phyloP scores from a whole-genome alignment of 2,888 invertebrate species.

The Pristionchus exspectatus region DNA sequence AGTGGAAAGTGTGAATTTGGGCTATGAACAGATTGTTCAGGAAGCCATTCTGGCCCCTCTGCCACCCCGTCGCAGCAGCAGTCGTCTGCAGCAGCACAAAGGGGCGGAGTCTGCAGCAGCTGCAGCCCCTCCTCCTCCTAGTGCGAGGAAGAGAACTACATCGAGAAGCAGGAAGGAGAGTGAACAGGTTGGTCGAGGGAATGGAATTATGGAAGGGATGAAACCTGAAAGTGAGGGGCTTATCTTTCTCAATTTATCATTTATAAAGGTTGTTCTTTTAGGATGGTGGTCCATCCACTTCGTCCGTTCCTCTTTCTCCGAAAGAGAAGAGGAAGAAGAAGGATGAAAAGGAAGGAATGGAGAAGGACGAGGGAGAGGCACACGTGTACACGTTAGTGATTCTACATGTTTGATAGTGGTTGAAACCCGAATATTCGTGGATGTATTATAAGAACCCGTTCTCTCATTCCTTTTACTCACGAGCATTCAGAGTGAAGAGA shows the following conservation, averaged over 20 bases:
- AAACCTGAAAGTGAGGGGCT: not conserved
- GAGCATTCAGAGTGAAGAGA: not conserved
- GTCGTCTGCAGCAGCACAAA: not conserved
- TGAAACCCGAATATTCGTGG: not conserved
- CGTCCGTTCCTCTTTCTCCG: not conserved
- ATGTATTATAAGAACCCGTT: too few relatives aligned
- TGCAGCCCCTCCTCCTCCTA: not conserved
- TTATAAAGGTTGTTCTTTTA: not conserved
- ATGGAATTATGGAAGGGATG: not conserved
- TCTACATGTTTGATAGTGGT: not conserved
- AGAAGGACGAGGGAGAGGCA: not conserved
- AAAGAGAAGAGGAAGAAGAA: not conserved
- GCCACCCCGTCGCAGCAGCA: not conserved
- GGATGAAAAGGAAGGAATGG: not conserved
- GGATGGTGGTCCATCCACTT: not conserved
- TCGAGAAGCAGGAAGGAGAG: slow-evolving; percentile 24
- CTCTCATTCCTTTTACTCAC: too few relatives aligned
- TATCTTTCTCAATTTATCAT: not conserved
- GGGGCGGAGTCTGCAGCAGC: not conserved
- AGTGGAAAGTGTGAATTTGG: too few relatives aligned
- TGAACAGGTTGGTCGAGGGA: not conserved
- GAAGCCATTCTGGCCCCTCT: slow-evolving; percentile 11
- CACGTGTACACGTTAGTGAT: slow-evolving; percentile 18
- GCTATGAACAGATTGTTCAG: too few relatives aligned
- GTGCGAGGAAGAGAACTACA: not conserved